Evolutionary conservation across 2,888 invertebrate species (phyloP).

Genomic region (Lepas anatifera): DNA sequence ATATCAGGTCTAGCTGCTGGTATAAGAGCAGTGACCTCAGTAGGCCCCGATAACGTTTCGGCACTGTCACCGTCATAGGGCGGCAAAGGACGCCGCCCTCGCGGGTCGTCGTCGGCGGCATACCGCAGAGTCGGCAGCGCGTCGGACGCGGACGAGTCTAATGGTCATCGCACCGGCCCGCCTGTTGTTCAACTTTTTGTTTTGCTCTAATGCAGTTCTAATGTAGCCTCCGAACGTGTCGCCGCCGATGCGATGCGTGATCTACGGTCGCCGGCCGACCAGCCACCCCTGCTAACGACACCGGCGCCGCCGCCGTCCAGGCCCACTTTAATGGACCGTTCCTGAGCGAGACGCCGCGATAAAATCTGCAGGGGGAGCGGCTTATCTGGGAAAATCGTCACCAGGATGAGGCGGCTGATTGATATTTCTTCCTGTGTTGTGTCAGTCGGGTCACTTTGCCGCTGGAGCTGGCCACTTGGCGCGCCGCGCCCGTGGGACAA

Average conservation of each 20-base stretch:
- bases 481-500: no score
- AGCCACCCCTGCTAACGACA: background rate
- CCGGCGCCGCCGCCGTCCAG: background rate
- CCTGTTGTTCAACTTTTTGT: constrained; percentile 10
- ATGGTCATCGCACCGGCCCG: no score
- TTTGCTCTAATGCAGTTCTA: constrained; percentile 9
- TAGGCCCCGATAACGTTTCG: no score
- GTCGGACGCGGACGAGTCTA: no score
- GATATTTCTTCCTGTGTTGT: background rate
- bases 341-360: background rate
- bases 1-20: no score
- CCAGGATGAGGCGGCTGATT: background rate
- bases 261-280: background rate
- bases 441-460: background rate
- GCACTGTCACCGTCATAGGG: no score
- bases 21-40: no score
- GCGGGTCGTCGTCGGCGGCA: no score
- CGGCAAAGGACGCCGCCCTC: no score
- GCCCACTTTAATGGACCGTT: constrained; percentile 6
- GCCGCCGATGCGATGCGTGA: background rate
- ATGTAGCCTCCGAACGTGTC: background rate
- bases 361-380: background rate
- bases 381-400: background rate
- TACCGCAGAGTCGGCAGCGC: no score
- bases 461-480: no score